A percentile compares a stretch with the other conserved stretches of the same genome.
Evolutionary conservation across 1,140 invertebrate genomes (phyloP).

Genomic region (Oppia nitens): DNA sequence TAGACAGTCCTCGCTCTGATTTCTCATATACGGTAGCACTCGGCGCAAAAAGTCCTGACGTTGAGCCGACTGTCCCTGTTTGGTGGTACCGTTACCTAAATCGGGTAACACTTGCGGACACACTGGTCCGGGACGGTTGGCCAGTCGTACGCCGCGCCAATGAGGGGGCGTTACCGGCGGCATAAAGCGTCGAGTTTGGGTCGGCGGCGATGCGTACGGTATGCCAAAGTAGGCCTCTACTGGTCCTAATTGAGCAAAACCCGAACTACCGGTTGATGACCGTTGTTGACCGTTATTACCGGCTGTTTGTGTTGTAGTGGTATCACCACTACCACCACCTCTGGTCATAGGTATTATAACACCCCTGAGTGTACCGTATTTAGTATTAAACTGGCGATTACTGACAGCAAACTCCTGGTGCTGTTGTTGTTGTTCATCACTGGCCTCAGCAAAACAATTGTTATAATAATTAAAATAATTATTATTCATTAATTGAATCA

Average conservation of each 20-base stretch:
- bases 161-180: slow-evolving; percentile 68
- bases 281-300: not conserved
- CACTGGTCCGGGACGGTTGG: slow-evolving; percentile 24
- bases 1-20: slow-evolving; percentile 90
- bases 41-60: slow-evolving; percentile 52
- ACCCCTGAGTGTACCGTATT: slow-evolving; percentile 74
- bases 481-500: no score
- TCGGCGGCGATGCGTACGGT: slow-evolving; percentile 75
- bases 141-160: slow-evolving; percentile 52
- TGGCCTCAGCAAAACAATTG: no score
- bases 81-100: slow-evolving; percentile 40
- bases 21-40: slow-evolving; percentile 62
- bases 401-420: no score
- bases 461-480: no score
- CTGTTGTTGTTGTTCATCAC: no score
- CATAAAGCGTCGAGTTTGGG: slow-evolving; percentile 78
- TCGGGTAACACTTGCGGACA: slow-evolving; percentile 32
- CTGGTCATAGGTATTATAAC: slow-evolving; percentile 53
- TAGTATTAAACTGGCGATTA: slow-evolving; percentile 59
- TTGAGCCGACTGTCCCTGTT: slow-evolving; percentile 68
- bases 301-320: not conserved
- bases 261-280: not conserved
- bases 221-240: slow-evolving; percentile 21
- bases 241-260: not conserved
- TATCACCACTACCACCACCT: not conserved